Evolutionary conservation across 2,888 invertebrate species (phyloP).

Genomic region (Drosophila cracens): DNA sequence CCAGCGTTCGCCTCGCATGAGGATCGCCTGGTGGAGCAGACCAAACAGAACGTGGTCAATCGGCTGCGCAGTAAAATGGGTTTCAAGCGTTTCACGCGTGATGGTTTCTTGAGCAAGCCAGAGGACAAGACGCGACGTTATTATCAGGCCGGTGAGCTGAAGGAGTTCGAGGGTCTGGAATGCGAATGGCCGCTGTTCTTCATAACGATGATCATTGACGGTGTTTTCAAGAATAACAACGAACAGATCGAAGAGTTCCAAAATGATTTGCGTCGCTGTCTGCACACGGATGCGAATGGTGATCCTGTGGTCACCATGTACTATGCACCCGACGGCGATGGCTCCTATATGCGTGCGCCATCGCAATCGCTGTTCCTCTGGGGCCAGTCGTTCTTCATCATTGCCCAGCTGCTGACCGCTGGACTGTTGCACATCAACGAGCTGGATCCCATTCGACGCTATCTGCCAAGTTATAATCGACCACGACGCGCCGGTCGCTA

Average conservation of each 20-base stretch:
- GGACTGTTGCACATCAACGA: constrained; percentile 96
- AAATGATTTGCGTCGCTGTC: constrained; percentile 91
- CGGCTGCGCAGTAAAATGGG: constrained; percentile 95
- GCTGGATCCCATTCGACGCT: constrained; percentile 96
- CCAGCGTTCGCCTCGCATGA: constrained; percentile 99
- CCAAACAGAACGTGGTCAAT: constrained; percentile 93
- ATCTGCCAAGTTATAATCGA: constrained; percentile 97
- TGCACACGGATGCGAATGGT: constrained; percentile 93
- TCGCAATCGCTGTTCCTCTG: constrained; percentile 91
- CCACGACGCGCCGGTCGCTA: constrained; percentile 96
- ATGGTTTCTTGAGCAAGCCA: constrained; percentile 95
- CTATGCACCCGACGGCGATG: constrained; percentile 86
- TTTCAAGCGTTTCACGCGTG: constrained; percentile 96
- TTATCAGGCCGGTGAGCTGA: constrained; percentile 96
- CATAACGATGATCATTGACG: constrained; percentile 98
- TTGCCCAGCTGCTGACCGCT: constrained; percentile 95
- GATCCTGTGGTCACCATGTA: constrained; percentile 98
- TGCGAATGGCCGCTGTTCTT: constrained; percentile 99
- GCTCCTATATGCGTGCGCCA: constrained; percentile 83
- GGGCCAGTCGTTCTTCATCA: constrained; percentile 98
- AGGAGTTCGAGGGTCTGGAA: constrained; percentile 97
- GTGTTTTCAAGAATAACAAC: constrained; percentile 93
- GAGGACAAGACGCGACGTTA: constrained; percentile 90
- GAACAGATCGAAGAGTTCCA: constrained; percentile 97
- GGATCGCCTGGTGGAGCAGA: constrained; percentile 92